These are phyloP conservation scores for Agelastica alni DNA, from an alignment of 2,888 invertebrate species.

Conservation along the genomic window DNA sequence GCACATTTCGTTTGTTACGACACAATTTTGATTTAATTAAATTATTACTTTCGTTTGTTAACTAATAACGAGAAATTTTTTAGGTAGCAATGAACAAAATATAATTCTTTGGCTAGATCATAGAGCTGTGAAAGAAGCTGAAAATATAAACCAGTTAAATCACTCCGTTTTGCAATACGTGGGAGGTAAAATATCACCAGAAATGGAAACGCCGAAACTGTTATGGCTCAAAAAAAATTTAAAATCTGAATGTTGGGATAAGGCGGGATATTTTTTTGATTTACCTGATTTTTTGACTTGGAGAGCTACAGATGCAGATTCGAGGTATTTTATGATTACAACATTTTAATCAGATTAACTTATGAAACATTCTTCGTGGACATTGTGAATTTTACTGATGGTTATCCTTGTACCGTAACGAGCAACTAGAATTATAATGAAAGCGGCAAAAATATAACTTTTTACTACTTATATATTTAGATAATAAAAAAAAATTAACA, in stretches of 20 bases:
- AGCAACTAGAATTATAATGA: too few species aligned
- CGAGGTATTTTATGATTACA: conserved; percentile 58
- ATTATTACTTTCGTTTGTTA: too few species aligned
- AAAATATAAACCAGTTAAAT: conserved; percentile 73
- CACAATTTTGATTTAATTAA: too few species aligned
- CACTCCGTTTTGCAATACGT: conserved; percentile 82
- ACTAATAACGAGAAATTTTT: too few species aligned
- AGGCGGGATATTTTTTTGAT: conserved; percentile 81
- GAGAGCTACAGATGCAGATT: conserved; percentile 79
- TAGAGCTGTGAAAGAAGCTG: conserved; percentile 79
- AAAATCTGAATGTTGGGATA: conserved; percentile 66
- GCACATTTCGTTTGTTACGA: too few species aligned
- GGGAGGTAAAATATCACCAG: conserved; percentile 91
- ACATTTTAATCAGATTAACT: too few species aligned
- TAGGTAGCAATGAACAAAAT: conserved; percentile 74
- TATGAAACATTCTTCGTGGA: too few species aligned
- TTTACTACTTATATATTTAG: too few species aligned
- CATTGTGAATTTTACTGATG: too few species aligned
- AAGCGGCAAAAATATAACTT: too few species aligned
- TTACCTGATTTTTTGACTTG: conserved; percentile 92
- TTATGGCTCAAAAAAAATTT: conserved; percentile 86
- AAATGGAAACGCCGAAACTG: conserved; percentile 95
- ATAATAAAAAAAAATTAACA: too few species aligned
- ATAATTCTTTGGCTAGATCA: conserved; percentile 94
- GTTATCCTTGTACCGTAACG: too few species aligned